Conservation (phyloP, 2,797 vertebrate genomes). For the Catostomus latipinnis region DNA sequence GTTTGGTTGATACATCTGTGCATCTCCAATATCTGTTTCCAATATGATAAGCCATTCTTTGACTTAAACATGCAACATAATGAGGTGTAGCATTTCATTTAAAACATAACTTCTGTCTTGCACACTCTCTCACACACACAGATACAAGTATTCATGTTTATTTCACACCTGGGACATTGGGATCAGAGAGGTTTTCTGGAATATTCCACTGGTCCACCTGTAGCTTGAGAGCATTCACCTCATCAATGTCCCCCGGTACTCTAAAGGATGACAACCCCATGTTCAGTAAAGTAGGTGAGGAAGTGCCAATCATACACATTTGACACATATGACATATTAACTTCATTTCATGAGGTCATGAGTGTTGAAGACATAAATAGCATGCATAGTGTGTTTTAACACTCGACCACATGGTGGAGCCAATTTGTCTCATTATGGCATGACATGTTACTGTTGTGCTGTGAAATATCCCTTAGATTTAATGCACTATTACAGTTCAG, state of each 20-base stretch:
- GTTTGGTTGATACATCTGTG: too few species aligned
- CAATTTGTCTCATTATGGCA: background rate
- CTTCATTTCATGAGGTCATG: background rate
- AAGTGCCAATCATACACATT: background rate
- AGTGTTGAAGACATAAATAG: background rate
- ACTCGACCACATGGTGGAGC: constrained; percentile 43
- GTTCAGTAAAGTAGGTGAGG: background rate
- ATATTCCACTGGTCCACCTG: constrained; percentile 86
- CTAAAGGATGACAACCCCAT: constrained; percentile 60
- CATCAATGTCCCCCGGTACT: constrained; percentile 84
- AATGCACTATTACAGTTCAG: background rate
- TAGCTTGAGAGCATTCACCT: constrained; percentile 83
- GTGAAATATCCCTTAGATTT: background rate
- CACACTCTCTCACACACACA: too few species aligned
- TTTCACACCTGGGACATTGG: constrained; percentile 79
- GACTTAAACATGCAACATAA: too few species aligned
- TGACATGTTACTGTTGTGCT: background rate
- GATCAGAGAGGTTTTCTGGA: constrained; percentile 78
- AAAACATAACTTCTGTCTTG: too few species aligned
- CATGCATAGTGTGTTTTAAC: background rate
- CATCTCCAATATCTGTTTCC: too few species aligned
- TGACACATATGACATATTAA: background rate
- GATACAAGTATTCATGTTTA: background rate
- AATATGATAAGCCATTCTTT: too few species aligned
- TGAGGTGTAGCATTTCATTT: too few species aligned